Evolutionary conservation across 35 echinoderm and acorn worm genomes (phyloP), one percentile per base, ranked within the genome.

Genomic region (Ptychodera flava): DNA sequence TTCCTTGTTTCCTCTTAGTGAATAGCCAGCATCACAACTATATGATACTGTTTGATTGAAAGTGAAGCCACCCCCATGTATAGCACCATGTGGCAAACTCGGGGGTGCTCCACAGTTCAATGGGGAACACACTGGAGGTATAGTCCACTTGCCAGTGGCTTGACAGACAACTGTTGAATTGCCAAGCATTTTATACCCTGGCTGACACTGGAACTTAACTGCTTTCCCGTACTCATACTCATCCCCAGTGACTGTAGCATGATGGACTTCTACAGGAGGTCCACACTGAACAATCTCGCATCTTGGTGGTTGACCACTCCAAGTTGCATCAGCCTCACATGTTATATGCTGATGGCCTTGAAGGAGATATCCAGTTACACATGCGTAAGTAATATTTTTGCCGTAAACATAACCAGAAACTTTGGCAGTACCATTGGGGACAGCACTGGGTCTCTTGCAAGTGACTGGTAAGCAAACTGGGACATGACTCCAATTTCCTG

Each of bases 11-110:
- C 81, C 82, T 35, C 38, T 28, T 16, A 94, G 28, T 36, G 30
- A 78, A 79, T 79, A 94, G 10, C 93, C 93, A 77, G 30, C 77
- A 15, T 91, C 77, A 83, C 93, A 94, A 29, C 37, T 16, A 35
- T 89, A 88, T 35, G 34, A 16, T 0, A 91, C 82, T 30, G 29
- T 86, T 64, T 77, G 76, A n/a, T 78, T 87, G 37, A 78, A 90
- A 2, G 85, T 88, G 32, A 34, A 77, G 30, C 90, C 85, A 1
- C 38, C 31, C 0, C 78, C 77, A 16, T 38, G 0, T 28, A 80
- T 36, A 30, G 29, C 52, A 0, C 64, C 85, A 84, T 90, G 82
- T 28, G 81, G 79, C n/a, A 64, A 6, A 22, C 22, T 22, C 22
- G 6, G 6, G 6, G 45, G 45, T 22, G 45, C 6, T 22, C 45